phyloP scores from a whole-genome alignment of 2,797 vertebrate species.

The Pantherophis vulpinus region DNA sequence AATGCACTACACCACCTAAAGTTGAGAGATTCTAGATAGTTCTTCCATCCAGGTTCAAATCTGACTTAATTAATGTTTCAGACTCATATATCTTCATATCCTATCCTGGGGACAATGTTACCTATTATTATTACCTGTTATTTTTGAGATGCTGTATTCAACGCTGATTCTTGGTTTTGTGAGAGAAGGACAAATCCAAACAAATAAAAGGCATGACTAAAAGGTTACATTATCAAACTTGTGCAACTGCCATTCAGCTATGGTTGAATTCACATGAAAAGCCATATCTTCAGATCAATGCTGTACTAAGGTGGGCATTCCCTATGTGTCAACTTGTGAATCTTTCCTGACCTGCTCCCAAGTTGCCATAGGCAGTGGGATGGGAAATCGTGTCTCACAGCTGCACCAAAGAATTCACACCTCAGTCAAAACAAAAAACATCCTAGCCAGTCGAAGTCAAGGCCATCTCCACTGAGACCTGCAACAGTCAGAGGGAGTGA shows the following conservation, averaged over 20 bases:
- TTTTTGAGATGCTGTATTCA: not conserved
- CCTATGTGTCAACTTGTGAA: not conserved
- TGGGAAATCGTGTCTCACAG: no score
- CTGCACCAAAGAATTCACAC: no score
- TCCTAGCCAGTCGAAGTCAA: no score
- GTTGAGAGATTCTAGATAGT: not conserved
- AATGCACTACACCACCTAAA: not conserved
- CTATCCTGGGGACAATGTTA: not conserved
- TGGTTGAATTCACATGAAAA: not conserved
- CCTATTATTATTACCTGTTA: not conserved
- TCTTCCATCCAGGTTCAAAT: not conserved
- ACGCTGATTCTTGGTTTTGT: not conserved
- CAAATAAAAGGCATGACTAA: not conserved
- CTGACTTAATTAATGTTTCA: not conserved
- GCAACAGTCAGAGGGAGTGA: no score
- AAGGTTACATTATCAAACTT: not conserved
- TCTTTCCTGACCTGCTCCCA: no score
- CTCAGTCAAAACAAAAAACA: no score
- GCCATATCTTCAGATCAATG: not conserved
- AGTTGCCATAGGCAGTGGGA: no score
- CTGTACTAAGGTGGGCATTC: not conserved
- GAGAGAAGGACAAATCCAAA: not conserved
- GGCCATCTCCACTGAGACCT: no score
- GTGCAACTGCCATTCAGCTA: not conserved
- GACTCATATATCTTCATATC: not conserved